A percentile compares a stretch with the other conserved stretches of the same genome.
phyloP scores from a whole-genome alignment of 64 coral and sea anemone species.

The Hydrozoanthus tunicans region DNA sequence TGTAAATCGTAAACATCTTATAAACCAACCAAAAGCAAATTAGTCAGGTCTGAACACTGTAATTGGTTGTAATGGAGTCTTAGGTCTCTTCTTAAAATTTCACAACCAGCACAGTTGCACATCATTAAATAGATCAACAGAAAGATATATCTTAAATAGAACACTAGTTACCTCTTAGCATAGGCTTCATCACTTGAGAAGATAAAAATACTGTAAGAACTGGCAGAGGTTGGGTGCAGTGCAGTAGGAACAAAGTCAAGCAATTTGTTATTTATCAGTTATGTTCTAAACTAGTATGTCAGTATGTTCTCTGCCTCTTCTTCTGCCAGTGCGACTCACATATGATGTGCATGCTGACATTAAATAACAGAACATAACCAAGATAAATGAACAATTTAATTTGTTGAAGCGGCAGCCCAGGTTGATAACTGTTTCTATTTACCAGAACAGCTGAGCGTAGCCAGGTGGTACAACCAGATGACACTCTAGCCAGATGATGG shows the following conservation, averaged over 20 bases:
- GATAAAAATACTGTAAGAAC: not conserved
- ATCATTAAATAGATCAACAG: not conserved
- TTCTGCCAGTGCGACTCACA: not conserved
- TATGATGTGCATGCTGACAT: too few species aligned
- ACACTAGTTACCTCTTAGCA: not conserved
- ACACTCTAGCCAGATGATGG: not conserved
- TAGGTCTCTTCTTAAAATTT: not conserved
- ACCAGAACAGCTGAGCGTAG: conserved; percentile 23
- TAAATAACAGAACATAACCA: conserved; percentile 24
- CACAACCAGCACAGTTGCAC: not conserved
- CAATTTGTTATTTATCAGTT: conserved; percentile 13
- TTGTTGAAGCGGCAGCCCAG: not conserved
- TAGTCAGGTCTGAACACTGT: too few species aligned
- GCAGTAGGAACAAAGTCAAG: not conserved
- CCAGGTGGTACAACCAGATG: not conserved
- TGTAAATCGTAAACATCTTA: too few species aligned
- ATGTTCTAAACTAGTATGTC: not conserved
- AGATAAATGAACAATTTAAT: conserved; percentile 31
- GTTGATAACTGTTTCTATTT: not conserved
- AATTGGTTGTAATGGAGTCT: not conserved
- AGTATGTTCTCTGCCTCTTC: not conserved
- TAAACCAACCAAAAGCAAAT: too few species aligned
- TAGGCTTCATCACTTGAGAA: not conserved
- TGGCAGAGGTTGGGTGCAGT: not conserved
- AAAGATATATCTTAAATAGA: not conserved